Evolutionary conservation across 2,113 vertebrate genomes (phyloP), one percentile per base, ranked within the genome.

Genomic region (Lynx canadensis): DNA sequence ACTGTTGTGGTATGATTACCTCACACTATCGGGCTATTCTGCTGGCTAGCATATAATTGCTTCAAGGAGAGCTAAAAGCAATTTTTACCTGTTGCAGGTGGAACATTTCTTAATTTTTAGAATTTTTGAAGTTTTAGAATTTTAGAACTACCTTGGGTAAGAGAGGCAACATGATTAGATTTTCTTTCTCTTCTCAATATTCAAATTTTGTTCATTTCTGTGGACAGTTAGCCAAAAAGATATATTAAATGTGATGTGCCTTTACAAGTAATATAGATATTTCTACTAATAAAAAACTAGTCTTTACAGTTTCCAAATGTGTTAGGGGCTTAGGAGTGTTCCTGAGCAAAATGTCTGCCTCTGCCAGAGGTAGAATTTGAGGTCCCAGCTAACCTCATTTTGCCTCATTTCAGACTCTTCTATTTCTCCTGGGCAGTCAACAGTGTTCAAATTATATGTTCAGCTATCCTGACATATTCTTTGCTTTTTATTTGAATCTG

Each of bases 401-500:
- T 27, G 11, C 18, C 41, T 91, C 12, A 21, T 69, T 92, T 94
- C 81, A 38, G 41, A 74, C 74, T 68, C 7, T 73, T 0, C 84
- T 74, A 12, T 89, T 87, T 73, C 78, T 45, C 33, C 60, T 52
- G 19, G 92, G 33, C 36, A 88, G 5, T 57, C 74, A 80, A 1
- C 36, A 65, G 36, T 78, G 27, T 63, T 90, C 31, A 71, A 23
- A 7, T 69, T 13, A 0, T 94, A 60, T 88, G 14, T 95, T 94
- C 45, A 95, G 8, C 79, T 66, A 19, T 23, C 0, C 7, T 60
- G 97, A 96, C n/a, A 27, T 89, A 36, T 68, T 95, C 93, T 95
- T 50, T 93, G 89, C 29, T 95, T 98, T 79, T 95, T 98, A 96
- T 98, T 98, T 98, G 96, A 95, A 38, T 97, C 83, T 89, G 66